Base-by-base conservation (phyloP, 2,888 invertebrate genomes). In the Callyntrura sp. region DNA sequence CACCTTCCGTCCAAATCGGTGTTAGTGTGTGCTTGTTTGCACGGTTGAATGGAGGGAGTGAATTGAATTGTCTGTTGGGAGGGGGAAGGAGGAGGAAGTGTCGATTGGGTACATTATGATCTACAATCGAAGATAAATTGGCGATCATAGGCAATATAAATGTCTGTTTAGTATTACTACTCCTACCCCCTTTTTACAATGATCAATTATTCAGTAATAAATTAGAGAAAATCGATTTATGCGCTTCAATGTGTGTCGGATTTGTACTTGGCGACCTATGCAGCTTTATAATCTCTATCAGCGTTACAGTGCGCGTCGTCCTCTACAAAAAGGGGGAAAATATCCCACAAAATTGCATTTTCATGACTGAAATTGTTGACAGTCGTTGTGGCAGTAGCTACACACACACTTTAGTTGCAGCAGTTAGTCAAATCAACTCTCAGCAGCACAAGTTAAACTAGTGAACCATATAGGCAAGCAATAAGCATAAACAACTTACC, bases 151-250 rank as follows among this genome's bases (percentile, higher is more conserved):
- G 45, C 70, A 70, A 45, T 70, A 51, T n/a, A n/a, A n/a, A 78
- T 28, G 5, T 55, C 51, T 14, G 11, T 25, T 57, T 0, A 35
- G 35, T 35, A 17, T 57, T 14, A 43, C 28, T 17, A 43, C 43
- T 4, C 3, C 45, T 51, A 78, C 76, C 25, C 23, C 76, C n/a
- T 62, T 62, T 62, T 45, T 70, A 78, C 76, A 78, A 78, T 78
- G 51, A 51, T 51, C 76, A 78, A 78, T 51, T 78, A 51, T 25
- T 78, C 28, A 23, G 11, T 14, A 55, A 78, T 55, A 55, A 78
- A 51, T 12, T 51, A 51, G 25, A 17, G 51, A 55, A 78, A 55
- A 51, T 55, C 76, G 55, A 78, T n/a, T 78, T 55, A 35, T 35
- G 35, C 35, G 35, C 35, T 35, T 35, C 35, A 35, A 35, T 35